A percentile compares a stretch with the other conserved stretches of the same genome.
phyloP scores from a whole-genome alignment of 2,113 vertebrate genomes.

The Scytalopus superciliaris region DNA sequence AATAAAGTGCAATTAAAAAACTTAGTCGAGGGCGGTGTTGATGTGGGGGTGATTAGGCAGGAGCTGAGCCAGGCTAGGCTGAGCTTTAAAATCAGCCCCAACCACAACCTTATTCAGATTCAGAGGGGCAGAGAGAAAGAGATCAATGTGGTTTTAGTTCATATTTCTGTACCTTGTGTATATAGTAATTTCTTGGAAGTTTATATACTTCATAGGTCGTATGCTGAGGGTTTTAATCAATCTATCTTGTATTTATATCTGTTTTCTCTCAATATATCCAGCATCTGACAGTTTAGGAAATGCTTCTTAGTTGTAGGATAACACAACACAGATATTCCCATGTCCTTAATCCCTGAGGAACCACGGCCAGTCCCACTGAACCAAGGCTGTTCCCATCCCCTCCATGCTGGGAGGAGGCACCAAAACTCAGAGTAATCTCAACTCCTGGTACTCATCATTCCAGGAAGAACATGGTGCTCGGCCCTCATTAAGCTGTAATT shows the following conservation, averaged over 20 bases:
- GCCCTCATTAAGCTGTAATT: background rate
- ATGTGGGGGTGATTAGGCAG: background rate
- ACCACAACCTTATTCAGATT: background rate
- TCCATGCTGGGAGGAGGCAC: background rate
- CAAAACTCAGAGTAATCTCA: background rate
- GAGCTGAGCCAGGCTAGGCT: rapidly evolving
- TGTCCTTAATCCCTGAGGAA: rapidly evolving
- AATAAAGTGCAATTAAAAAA: constrained; percentile 4
- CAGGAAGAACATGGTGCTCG: background rate
- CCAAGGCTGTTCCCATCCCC: rapidly evolving
- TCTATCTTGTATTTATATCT: no score
- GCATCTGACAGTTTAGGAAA: background rate
- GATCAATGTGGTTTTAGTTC: background rate
- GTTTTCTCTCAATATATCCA: background rate
- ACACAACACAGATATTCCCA: rapidly evolving
- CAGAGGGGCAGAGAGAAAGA: background rate
- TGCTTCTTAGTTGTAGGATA: background rate
- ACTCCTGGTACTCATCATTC: background rate
- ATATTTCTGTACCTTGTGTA: background rate
- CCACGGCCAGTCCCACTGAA: rapidly evolving
- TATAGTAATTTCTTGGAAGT: background rate
- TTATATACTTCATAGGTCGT: background rate
- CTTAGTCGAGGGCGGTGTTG: background rate
- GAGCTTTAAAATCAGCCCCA: background rate
- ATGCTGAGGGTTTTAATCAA: background rate